A percentile compares a stretch with the other conserved stretches of the same genome.
These are phyloP conservation scores for Mungos mungo DNA, from an alignment of 2,113 vertebrate genomes.

Conservation along the genomic window DNA sequence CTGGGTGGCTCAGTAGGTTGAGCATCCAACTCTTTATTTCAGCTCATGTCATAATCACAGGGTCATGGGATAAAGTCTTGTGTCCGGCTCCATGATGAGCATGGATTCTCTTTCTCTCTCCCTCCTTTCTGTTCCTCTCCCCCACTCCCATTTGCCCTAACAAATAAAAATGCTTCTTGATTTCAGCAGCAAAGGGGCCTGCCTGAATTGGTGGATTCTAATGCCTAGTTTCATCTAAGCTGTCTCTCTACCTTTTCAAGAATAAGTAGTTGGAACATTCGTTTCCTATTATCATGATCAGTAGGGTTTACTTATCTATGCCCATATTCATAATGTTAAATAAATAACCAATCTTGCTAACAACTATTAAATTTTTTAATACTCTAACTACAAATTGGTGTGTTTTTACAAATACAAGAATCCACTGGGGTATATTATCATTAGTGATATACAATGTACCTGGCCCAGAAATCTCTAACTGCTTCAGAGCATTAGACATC, in stretches of 20 bases:
- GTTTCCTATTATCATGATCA: not conserved
- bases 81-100: too few species aligned
- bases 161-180: not conserved
- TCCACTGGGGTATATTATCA: not conserved
- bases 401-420: slow-evolving; percentile 12
- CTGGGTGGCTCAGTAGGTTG: too few species aligned
- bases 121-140: too few species aligned
- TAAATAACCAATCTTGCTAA: slow-evolving; percentile 14
- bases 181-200: not conserved
- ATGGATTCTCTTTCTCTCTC: too few species aligned
- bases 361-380: slow-evolving; percentile 29
- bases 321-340: not conserved
- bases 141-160: too few species aligned
- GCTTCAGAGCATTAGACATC: not conserved
- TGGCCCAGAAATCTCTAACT: slow-evolving; percentile 44
- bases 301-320: not conserved
- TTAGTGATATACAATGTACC: not conserved
- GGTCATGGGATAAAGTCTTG: too few species aligned
- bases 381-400: not conserved
- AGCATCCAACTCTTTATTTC: too few species aligned
- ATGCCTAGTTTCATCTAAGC: not conserved
- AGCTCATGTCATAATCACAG: too few species aligned
- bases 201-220: not conserved
- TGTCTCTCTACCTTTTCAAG: not conserved
- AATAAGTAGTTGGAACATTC: not conserved